Evolutionary conservation across 2,797 vertebrate genomes (phyloP).

Genomic region (Cetoscarus ocellatus): DNA sequence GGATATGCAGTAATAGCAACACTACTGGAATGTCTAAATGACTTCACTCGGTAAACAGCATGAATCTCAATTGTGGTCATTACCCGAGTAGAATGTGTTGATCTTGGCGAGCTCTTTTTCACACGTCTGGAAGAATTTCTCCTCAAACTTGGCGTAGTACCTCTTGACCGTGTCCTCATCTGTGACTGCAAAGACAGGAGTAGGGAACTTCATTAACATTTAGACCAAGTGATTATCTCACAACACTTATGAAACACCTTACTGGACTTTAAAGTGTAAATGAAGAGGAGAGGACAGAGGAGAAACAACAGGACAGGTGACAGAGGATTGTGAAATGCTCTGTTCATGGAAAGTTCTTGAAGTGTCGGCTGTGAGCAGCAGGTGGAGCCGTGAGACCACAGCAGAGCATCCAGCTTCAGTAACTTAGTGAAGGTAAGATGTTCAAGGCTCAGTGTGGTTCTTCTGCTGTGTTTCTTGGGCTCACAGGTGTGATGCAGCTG

Average conservation of each 20-base stretch:
- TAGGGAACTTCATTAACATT: neutral
- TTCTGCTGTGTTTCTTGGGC: no score
- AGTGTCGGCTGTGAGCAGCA: slow-evolving; percentile 37
- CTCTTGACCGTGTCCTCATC: slow-evolving; percentile 96
- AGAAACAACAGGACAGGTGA: neutral
- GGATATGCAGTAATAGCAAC: no score
- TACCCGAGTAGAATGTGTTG: slow-evolving; percentile 99
- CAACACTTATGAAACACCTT: neutral
- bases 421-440: no score
- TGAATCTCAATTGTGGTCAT: slow-evolving; percentile 27
- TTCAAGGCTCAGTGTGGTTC: no score
- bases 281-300: neutral
- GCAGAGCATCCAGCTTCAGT: neutral
- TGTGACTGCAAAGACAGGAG: slow-evolving; percentile 85
- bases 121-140: slow-evolving; percentile 97
- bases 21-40: no score
- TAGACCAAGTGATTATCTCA: neutral
- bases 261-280: neutral
- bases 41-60: no score
- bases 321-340: neutral
- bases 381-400: slow-evolving; percentile 32
- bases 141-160: slow-evolving; percentile 97
- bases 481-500: no score
- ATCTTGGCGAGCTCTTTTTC: slow-evolving; percentile 99
- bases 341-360: neutral